A percentile compares a stretch with the other conserved stretches of the same genome.
Evolutionary conservation across 2,797 vertebrate genomes (phyloP).

Genomic region (Fundulus diaphanus): DNA sequence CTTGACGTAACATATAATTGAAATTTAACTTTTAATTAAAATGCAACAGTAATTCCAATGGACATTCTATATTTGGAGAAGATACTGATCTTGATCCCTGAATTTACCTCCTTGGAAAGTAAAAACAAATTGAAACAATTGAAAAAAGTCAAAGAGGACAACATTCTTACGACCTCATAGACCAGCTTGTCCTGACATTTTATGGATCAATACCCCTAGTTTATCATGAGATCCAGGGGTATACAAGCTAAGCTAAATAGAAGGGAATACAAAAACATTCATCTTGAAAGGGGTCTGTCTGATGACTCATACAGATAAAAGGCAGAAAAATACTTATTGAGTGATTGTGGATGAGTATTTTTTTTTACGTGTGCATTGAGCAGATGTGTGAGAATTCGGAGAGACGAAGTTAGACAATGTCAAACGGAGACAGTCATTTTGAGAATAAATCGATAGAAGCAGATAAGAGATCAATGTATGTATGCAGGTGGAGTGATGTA

Average conservation of each 20-base stretch:
- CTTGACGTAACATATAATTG: not conserved
- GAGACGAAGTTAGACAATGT: constrained; percentile 23
- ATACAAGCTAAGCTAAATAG: not conserved
- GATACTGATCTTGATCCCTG: too few species aligned
- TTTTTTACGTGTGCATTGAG: not conserved
- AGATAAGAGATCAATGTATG: constrained; percentile 24
- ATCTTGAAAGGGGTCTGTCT: not conserved
- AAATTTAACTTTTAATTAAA: not conserved
- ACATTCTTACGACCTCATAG: not conserved
- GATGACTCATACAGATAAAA: not conserved
- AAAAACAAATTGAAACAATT: too few species aligned
- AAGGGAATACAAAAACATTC: not conserved
- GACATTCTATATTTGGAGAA: constrained; percentile 3
- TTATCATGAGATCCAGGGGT: not conserved
- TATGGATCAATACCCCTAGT: not conserved
- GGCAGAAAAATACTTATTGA: constrained; percentile 25
- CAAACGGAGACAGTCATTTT: constrained; percentile 14
- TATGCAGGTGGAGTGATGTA: constrained; percentile 28
- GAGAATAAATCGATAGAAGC: constrained; percentile 28
- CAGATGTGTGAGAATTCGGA: constrained; percentile 23
- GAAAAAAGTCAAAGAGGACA: not conserved
- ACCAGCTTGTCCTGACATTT: not conserved
- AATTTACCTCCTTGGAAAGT: not conserved
- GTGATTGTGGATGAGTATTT: constrained; percentile 7
- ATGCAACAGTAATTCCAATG: not conserved